These are phyloP conservation scores for Chalcis sispes DNA, from an alignment of 2,888 invertebrate species.

Conservation along the genomic window DNA sequence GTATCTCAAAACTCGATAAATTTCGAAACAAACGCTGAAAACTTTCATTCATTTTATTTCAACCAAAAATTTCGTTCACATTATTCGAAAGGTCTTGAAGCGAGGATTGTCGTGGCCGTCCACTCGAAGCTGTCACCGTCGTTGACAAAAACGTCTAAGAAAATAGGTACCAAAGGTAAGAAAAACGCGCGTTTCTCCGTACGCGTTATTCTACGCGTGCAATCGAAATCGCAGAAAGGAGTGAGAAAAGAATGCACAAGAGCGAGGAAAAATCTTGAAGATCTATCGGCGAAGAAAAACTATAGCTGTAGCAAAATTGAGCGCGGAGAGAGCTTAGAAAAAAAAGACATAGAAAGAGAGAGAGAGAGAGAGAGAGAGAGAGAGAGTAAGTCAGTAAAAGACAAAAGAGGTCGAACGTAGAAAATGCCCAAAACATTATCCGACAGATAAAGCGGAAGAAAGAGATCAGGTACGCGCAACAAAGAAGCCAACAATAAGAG, in stretches of 20 bases:
- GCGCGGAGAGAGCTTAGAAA: not conserved
- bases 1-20: conserved; percentile 9
- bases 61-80: not conserved
- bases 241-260: conserved; percentile 5
- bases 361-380: not conserved
- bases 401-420: conserved; percentile 19
- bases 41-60: no score
- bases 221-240: conserved; percentile 28
- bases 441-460: not conserved
- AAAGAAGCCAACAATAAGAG: not conserved
- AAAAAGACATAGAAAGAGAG: not conserved
- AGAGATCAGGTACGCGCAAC: conserved; percentile 1
- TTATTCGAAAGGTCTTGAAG: conserved; percentile 25
- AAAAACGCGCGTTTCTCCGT: not conserved
- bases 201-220: not conserved
- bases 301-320: not conserved
- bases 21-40: not conserved
- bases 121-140: conserved; percentile 40
- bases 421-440: conserved; percentile 32
- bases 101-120: conserved; percentile 21
- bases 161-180: not conserved
- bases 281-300: not conserved
- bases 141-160: no score
- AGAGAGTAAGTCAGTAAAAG: conserved; percentile 31
- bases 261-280: not conserved